Evolutionary conservation across 2,797 vertebrate genomes (phyloP).

Genomic region (Rhinella marina): DNA sequence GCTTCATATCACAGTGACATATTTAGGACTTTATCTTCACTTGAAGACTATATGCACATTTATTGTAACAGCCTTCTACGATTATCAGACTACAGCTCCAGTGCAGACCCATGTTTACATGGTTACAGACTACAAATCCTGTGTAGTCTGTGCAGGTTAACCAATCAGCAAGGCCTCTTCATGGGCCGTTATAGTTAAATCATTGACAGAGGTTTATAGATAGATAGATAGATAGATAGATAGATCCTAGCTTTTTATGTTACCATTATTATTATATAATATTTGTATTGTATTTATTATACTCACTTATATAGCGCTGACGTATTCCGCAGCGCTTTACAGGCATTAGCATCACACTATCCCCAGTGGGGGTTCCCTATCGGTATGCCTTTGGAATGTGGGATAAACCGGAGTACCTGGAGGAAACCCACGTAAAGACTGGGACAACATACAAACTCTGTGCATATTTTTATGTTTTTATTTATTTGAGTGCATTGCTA

Average conservation of each 20-base stretch:
- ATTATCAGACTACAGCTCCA: not conserved
- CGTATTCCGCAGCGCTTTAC: too few relatives aligned
- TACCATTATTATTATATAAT: too few relatives aligned
- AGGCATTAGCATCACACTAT: too few relatives aligned
- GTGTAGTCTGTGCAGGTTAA: not conserved
- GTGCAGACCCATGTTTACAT: not conserved
- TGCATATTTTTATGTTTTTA: not conserved
- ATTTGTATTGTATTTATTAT: too few relatives aligned
- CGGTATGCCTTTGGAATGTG: too few relatives aligned
- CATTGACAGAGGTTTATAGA: not conserved
- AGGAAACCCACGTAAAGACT: too few relatives aligned
- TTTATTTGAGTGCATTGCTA: not conserved
- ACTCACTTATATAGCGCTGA: too few relatives aligned
- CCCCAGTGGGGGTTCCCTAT: too few relatives aligned
- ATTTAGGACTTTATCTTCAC: not conserved
- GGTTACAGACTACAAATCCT: not conserved
- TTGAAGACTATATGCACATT: not conserved
- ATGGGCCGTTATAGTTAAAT: not conserved
- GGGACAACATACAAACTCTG: not conserved
- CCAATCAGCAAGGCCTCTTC: not conserved
- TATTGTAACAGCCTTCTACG: not conserved
- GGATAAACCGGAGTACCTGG: too few relatives aligned
- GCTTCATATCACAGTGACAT: not conserved
- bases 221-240: constrained; percentile 8
- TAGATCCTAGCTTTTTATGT: too few relatives aligned